Evolutionary conservation across 2,113 vertebrate species (phyloP), one percentile per base, ranked within the genome.

Genomic region (Bucco capensis): DNA sequence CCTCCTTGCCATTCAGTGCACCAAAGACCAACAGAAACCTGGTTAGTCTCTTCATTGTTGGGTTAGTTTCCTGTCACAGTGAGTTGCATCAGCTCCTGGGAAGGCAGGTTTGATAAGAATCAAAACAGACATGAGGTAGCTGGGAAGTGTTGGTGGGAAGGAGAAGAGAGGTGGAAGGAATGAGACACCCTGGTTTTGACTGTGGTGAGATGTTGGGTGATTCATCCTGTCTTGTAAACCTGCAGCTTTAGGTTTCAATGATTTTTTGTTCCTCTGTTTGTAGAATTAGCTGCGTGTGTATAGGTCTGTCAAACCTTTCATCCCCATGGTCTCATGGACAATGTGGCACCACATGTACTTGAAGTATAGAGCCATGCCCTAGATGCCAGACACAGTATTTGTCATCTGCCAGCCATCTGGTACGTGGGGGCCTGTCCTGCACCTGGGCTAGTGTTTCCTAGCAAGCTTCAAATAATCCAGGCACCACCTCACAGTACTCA

Each of bases 301-400:
- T 5, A 42, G 40, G 19, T 50, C 37, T 69, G 35, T 69, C 53
- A 89, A 35, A 49, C 33, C 38, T 80, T 44, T 53, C 17, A 3
- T 79, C 47, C 65, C n/a, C 5, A 4, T 44, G 19, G 64, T 46
- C 31, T 31, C 21, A 33, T 24, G 42, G 33, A 15, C 38, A 30
- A 8, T 0, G 1, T 6, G 4, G 17, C 22, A 25, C 40, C 6
- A 5, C 18, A 2, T 25, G 35, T 13, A 2, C 0, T 0, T 33
- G 56, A 58, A 28, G 40, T 51, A 27, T 44, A 28, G 23, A 75
- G n/a, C 71, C 0, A 0, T 77, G 56, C 37, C 50, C 51, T 18
- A 2, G 33, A 30, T 62, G 65, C 50, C 12, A 47, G 42, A 40
- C 56, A 31, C 23, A 31, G 37, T 18, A 3, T 53, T 72, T 83